Percentiles rank a stretch among this genome's conserved stretches.
These are phyloP conservation scores for Coranthus polyacanthus DNA, from an alignment of 2,797 vertebrate genomes.

Conservation along the genomic window DNA sequence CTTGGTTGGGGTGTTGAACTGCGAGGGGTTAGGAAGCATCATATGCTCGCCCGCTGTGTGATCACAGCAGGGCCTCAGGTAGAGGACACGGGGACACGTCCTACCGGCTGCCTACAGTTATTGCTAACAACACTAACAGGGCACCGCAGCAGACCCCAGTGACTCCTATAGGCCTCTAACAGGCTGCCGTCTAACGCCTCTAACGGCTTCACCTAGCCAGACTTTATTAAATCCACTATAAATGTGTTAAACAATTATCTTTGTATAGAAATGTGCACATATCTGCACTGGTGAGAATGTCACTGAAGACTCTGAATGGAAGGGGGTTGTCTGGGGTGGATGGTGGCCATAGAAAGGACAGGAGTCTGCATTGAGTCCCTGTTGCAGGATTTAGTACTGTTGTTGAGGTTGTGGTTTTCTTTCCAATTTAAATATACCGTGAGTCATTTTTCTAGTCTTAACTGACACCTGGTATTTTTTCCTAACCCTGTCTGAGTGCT, in stretches of 20 bases:
- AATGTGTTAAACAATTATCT: constrained; percentile 17
- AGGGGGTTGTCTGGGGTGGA: too few species aligned
- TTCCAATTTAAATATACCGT: too few species aligned
- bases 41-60: constrained; percentile 57
- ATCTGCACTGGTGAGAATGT: not conserved
- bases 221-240: constrained; percentile 23
- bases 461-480: too few species aligned
- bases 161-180: constrained; percentile 40
- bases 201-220: constrained; percentile 21
- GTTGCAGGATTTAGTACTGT: too few species aligned
- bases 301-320: not conserved
- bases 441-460: too few species aligned
- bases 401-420: too few species aligned
- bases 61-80: constrained; percentile 67
- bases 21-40: constrained; percentile 46
- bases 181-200: constrained; percentile 39
- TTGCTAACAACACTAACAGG: constrained; percentile 61
- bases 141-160: constrained; percentile 33
- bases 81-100: constrained; percentile 68
- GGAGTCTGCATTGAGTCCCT: too few species aligned
- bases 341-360: too few species aligned
- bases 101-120: constrained; percentile 44
- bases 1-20: constrained; percentile 60
- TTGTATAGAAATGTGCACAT: not conserved
- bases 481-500: too few species aligned